Evolutionary conservation across 2,113 vertebrate species (phyloP), one percentile per base, ranked within the genome.

Genomic region (Mus pahari): DNA sequence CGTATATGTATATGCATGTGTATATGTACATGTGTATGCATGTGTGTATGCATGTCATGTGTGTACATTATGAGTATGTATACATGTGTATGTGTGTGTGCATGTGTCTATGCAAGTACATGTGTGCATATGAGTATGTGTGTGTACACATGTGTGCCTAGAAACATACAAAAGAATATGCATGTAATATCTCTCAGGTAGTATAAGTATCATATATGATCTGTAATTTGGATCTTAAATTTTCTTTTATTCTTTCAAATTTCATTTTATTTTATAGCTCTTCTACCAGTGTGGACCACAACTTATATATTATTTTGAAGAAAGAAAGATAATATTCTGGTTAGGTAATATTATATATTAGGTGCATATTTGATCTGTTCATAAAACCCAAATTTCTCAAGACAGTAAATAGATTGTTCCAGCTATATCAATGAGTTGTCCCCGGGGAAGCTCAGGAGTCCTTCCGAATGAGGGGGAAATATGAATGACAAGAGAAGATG

Each of bases 271-370:
- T 90, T 81, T 75, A 7, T 55, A 86, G 68, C 82, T 92, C 70
- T 95, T 92, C 71, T 90, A 96, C 91, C 90, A 88, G 89, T 91
- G 77, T 97, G 95, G 75, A 87, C 84, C 90, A 93, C 55, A 91
- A 93, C 64, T 97, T 92, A 88, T 68, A 75, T 89, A 92, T 94
- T 88, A 97, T 96, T 96, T 88, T 77, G 94, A 45, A 96, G 94
- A 98, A 96, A 97, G 64, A 93, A 60, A 90, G 97, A 96, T 84
- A 89, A 94, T 97, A 95, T 97, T 97, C 94, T 92, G 96, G 77
- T 95, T 97, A 97, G 95, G 97, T 98, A 96, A 97, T 95, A n/a
- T n/a, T n/a, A n/a, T n/a, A 97, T 97, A 98, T 94, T 88, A 92
- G 86, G n/a, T 92, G 42, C 31, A 91, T 77, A 31, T 58, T 84